These are phyloP conservation scores for Macrobrachium rosenbergii DNA, from an alignment of 1,140 invertebrate genomes.

Conservation along the genomic window DNA sequence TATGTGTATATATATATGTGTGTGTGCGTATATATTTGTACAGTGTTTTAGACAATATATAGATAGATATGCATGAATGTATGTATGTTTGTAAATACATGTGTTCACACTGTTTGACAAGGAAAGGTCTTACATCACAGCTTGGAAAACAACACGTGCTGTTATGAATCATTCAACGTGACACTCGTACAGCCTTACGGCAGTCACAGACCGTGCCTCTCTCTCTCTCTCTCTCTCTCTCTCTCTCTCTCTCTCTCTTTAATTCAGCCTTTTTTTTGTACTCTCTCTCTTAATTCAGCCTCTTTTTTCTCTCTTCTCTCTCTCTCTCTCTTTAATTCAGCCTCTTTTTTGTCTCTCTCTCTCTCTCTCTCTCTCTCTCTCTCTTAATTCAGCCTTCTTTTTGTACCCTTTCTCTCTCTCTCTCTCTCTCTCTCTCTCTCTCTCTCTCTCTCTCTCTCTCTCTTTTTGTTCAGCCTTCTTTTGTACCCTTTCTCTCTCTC, in stretches of 20 bases:
- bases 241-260: background rate
- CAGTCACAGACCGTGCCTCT: background rate
- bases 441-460: slow-evolving; percentile 1
- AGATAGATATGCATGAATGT: no score
- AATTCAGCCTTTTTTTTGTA: background rate
- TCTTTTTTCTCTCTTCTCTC: background rate
- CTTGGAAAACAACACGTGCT: no score
- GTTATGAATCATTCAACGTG: background rate
- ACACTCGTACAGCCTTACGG: background rate
- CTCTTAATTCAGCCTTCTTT: no score
- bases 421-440: background rate
- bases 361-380: background rate
- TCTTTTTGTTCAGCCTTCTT: background rate
- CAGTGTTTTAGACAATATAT: no score
- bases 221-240: background rate
- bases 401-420: background rate
- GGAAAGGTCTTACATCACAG: no score
- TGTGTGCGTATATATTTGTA: no score
- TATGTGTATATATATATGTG: no score
- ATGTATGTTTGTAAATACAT: no score
- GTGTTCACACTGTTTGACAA: no score
- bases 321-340: background rate
- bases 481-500: no score
- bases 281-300: background rate
- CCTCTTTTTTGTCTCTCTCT: no score